Percentiles rank a stretch among this genome's conserved stretches.
phyloP scores from a whole-genome alignment of 2,888 invertebrate genomes.

The Frankliniella fusca region DNA sequence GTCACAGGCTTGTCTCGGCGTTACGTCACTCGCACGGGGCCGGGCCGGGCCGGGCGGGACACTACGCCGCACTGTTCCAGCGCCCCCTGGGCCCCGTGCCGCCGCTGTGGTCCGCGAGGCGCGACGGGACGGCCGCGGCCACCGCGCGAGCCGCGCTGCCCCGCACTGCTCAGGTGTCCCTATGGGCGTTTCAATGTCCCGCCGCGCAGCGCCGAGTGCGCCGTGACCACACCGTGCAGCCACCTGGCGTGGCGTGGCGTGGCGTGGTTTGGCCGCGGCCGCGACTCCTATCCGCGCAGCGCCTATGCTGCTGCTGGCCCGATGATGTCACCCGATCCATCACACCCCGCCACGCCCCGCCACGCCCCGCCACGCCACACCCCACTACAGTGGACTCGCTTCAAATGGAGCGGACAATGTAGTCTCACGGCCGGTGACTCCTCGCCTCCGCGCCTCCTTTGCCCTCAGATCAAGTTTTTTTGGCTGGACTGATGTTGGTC shows the following conservation, averaged over 20 bases:
- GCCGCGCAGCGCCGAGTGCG: no score
- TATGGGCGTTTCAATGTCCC: background rate
- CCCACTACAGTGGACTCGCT: background rate
- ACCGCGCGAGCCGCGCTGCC: background rate
- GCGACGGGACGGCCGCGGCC: background rate
- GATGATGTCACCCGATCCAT: constrained; percentile 10
- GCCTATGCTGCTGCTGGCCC: background rate
- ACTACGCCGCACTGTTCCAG: background rate
- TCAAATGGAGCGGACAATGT: background rate
- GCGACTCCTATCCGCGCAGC: background rate
- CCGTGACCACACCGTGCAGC: background rate
- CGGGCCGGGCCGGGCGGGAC: background rate
- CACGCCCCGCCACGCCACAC: no score
- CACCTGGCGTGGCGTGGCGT: no score
- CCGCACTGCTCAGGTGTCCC: background rate
- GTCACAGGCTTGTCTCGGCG: no score
- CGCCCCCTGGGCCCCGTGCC: background rate
- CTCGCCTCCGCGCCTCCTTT: no score
- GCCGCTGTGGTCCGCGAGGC: background rate
- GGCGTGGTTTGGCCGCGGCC: background rate
- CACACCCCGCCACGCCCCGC: background rate
- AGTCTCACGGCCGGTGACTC: no score
- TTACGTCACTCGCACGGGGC: no score
- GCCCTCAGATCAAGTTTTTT: no score
- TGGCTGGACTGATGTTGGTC: no score